Base-by-base conservation (phyloP, 92 coral and sea anemone species). In the Porites lobata region DNA sequence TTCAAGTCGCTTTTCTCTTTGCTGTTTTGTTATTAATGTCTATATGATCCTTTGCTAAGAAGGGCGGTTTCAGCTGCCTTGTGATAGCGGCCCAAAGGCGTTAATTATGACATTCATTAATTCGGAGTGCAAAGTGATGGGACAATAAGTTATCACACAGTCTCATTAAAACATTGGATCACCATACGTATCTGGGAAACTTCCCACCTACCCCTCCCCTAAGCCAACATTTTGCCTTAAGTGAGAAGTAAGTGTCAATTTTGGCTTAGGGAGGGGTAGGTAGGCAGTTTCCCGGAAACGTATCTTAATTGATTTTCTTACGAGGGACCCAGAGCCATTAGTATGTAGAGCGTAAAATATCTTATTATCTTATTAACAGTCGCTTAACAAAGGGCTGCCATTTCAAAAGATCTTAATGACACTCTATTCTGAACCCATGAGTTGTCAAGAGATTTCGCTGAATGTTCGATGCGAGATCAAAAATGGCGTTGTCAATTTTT, bases 401-500 rank as follows among this genome's bases (percentile, higher is more conserved):
- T 65, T 80, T 80, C 64, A 65, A 65, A 14, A 65, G 65, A 66
- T 80, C 64, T 15, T 21, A 80, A 65, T 80, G 52, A 50, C 57
- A 26, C 56, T 65, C 67, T 56, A n/a, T n/a, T n/a, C n/a, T n/a
- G n/a, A 7, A 20, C 50, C 18, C 14, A 50, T 50, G 51, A 47
- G 22, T 50, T 22, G 13, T 56, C 4, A 10, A 56, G 61, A 10
- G 15, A 80, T 2, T 64, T 26, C 17, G 64, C 20, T 20, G 13
- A 62, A 81, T 26, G 61, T 50, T 64, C n/a, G 1, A 51, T 63
- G 80, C 88, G 24, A 47, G 29, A 8, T 38, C 65, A 8, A 51
- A 62, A 47, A 50, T 62, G 47, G 29, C 87, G 51, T 75, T 8
- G 10, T 82, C 54, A 29, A 8, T 20, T 67, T 21, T 53, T 70